phyloP scores from a whole-genome alignment of 2,888 invertebrate species.

The Phengaris alcon region DNA sequence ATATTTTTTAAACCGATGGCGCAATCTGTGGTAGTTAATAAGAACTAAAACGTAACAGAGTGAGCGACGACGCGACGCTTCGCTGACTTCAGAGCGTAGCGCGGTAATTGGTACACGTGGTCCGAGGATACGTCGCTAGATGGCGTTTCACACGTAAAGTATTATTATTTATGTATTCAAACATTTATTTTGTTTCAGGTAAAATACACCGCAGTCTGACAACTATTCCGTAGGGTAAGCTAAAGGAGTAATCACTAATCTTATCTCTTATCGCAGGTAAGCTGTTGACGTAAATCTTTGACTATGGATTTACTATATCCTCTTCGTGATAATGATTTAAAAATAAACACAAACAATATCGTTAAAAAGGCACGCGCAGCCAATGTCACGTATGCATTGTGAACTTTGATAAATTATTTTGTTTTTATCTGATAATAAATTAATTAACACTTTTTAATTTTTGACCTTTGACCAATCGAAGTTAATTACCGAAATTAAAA shows the following conservation, averaged over 20 bases:
- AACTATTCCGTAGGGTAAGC: conserved; percentile 8
- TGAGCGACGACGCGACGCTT: not conserved
- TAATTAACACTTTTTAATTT: not conserved
- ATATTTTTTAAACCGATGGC: not conserved
- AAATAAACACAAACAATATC: conserved; percentile 26
- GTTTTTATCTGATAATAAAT: conserved; percentile 1
- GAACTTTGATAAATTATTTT: not conserved
- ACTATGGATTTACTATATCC: not conserved
- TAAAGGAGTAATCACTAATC: conserved; percentile 2
- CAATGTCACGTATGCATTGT: conserved; percentile 38
- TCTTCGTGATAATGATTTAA: conserved; percentile 21
- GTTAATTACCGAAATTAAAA: not conserved
- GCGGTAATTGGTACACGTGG: not conserved
- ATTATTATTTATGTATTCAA: not conserved
- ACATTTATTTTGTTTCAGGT: conserved; percentile 14
- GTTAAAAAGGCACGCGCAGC: conserved; percentile 32
- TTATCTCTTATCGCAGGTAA: conserved; percentile 20
- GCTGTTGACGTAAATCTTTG: conserved; percentile 11
- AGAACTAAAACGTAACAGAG: not conserved
- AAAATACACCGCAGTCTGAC: not conserved
- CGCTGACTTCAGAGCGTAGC: not conserved
- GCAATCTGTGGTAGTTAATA: not conserved
- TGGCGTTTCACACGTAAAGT: conserved; percentile 34
- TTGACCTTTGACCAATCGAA: not conserved
- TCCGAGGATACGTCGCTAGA: conserved; percentile 31